These are phyloP conservation scores for Agelas oroides DNA, from an alignment of 37 sponge, comb jelly and placozoan genomes.

Conservation along the genomic window DNA sequence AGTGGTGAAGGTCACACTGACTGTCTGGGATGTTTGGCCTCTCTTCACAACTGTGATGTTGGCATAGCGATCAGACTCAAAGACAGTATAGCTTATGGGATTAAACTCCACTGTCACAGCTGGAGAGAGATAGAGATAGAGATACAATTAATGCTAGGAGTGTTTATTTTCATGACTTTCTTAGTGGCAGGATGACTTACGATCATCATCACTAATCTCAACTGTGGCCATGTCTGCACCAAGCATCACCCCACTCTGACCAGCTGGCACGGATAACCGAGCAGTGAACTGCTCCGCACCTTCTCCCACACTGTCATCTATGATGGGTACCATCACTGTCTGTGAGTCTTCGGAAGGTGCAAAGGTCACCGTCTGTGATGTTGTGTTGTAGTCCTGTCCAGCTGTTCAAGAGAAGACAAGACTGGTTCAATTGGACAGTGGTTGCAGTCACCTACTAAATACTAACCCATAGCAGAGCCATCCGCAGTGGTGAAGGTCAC, in stretches of 20 bases:
- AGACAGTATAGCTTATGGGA: conserved; percentile 42
- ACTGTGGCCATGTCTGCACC: conserved; percentile 30
- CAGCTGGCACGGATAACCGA: neutral
- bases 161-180: too few species aligned
- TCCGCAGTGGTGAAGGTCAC: conserved; percentile 9
- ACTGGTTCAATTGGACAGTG: too few species aligned
- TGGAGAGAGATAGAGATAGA: neutral
- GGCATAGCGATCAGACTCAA: conserved; percentile 18
- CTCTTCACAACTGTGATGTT: conserved; percentile 2
- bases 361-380: neutral
- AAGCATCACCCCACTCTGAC: neutral
- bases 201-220: conserved; percentile 30
- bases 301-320: neutral
- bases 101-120: conserved; percentile 29
- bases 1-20: conserved; percentile 12
- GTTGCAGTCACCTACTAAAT: too few species aligned
- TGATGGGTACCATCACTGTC: neutral
- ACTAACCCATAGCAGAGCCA: conserved; percentile 22
- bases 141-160: too few species aligned
- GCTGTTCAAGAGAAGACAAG: neutral
- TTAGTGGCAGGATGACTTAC: conserved; percentile 1
- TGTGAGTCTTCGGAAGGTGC: neutral
- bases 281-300: conserved; percentile 12
- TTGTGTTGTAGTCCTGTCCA: neutral
- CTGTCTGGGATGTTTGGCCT: neutral